A percentile compares a stretch with the other conserved stretches of the same genome.
These are phyloP conservation scores for Pseudococcus jackbeardsleyi DNA, from an alignment of 2,888 invertebrate species.

Conservation along the genomic window DNA sequence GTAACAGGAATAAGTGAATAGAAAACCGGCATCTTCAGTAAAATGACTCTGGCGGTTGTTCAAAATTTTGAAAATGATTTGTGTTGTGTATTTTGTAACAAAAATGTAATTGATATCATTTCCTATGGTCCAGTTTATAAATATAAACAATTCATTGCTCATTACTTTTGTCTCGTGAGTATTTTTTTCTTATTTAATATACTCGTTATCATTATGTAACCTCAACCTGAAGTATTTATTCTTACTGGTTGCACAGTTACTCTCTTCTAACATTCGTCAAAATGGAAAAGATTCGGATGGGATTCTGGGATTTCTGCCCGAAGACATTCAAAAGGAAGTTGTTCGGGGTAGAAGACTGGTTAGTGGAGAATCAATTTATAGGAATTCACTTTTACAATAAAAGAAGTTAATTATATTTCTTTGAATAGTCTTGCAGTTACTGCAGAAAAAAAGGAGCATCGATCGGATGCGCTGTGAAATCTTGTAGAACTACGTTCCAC, in stretches of 20 bases:
- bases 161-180: constrained; percentile 38
- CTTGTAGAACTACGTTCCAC: not conserved
- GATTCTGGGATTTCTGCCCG: constrained; percentile 4
- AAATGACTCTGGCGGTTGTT: not conserved
- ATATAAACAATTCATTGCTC: not conserved
- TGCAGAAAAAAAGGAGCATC: constrained; percentile 23
- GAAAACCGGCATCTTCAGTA: not conserved
- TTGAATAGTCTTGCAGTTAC: not conserved
- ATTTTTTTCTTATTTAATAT: not conserved
- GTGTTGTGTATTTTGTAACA: not conserved
- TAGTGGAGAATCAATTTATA: not conserved
- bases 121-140: not conserved
- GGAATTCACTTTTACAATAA: not conserved
- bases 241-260: not conserved
- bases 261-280: not conserved
- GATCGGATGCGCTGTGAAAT: constrained; percentile 28
- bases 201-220: not conserved
- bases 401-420: not conserved
- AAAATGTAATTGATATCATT: not conserved
- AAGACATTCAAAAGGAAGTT: constrained; percentile 15
- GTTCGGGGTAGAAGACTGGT: not conserved
- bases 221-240: not conserved
- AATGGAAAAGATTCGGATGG: not conserved
- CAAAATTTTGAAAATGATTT: not conserved
- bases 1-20: too few species aligned